Base-by-base conservation (phyloP, 2,888 invertebrate species). In the Gryllus longicercus region DNA sequence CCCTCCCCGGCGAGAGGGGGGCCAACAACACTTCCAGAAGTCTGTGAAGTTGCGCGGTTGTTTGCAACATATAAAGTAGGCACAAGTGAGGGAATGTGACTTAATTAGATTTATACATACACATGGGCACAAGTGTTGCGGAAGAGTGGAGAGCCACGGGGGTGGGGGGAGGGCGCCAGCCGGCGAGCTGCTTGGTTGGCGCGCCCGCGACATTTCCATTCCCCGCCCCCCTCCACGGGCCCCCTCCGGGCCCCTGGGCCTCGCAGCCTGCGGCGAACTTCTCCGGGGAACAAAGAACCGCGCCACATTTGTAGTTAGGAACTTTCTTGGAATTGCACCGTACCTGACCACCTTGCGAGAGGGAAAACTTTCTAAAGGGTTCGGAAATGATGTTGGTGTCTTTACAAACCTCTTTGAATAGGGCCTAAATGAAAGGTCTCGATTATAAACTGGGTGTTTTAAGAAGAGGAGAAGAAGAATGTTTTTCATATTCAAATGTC, bases 1-100 rank as follows among this genome's bases (percentile, higher is more conserved):
- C 21, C 21, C 21, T 21, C 63, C 63, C 2, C 5, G 63, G 14
- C 63, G 63, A 63, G 63, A 63, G 63, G 63, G 63, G 14, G 63
- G 16, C 63, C 14, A 63, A 63, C 16, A 63, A 63, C 63, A 63
- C 63, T 63, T 63, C 63, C 11, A 63, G 63, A 63, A 63, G 63
- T 63, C 63, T 63, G 63, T n/a, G n/a, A 63, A 63, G 63, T 63
- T 63, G 63, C 63, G 63, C 63, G 12, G 63, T 63, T 63, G 63
- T 63, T 63, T 63, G 63, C 63, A 63, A 63, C 63, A 63, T 63
- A 63, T 63, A 63, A 63, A 63, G 63, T 63, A 63, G 63, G 63
- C 63, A 63, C 63, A 63, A 63, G 63, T 63, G 63, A 63, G 63
- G 63, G 63, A 63, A 63, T 63, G 63, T 63, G 63, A 63, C 63